Evolutionary conservation across 2,888 invertebrate genomes (phyloP).

Genomic region (Molanna angustata): DNA sequence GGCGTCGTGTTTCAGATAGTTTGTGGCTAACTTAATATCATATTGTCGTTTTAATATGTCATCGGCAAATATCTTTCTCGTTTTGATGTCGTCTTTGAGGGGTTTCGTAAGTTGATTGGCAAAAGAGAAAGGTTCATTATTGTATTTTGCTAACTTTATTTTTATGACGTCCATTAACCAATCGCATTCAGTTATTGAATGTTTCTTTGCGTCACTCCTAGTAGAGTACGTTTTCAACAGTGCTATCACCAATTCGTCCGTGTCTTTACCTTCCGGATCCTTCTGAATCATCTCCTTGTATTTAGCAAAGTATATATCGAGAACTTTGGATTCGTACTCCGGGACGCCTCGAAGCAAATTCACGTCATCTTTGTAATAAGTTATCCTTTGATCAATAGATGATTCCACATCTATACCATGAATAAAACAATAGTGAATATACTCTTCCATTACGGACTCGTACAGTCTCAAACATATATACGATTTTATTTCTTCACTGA

Average conservation of each 20-base stretch:
- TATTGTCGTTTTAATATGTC: slow-evolving; percentile 12
- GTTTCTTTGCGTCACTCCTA: neutral
- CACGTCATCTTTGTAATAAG: slow-evolving; percentile 16
- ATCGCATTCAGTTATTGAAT: slow-evolving; percentile 2
- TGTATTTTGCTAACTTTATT: slow-evolving; percentile 32
- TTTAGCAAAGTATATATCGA: slow-evolving; percentile 33
- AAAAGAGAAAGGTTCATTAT: slow-evolving; percentile 1
- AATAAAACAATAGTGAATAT: slow-evolving; percentile 19
- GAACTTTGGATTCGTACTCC: slow-evolving; percentile 35
- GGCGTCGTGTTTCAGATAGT: slow-evolving; percentile 18
- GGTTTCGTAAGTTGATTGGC: neutral
- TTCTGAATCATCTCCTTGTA: too few relatives aligned
- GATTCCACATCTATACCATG: slow-evolving; percentile 18
- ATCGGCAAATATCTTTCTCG: slow-evolving; percentile 20
- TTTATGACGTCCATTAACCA: slow-evolving; percentile 21
- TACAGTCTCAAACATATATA: slow-evolving; percentile 18
- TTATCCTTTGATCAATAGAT: slow-evolving; percentile 9
- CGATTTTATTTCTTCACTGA: slow-evolving; percentile 22
- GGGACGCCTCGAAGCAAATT: slow-evolving; percentile 22
- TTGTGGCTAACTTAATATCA: neutral
- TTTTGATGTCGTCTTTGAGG: slow-evolving; percentile 8
- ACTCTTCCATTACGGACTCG: slow-evolving; percentile 33
- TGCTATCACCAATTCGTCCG: too few relatives aligned
- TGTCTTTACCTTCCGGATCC: too few relatives aligned
- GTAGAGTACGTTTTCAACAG: neutral